Base-by-base conservation (phyloP, 1,140 invertebrate species). In the Coptotermes formosanus region DNA sequence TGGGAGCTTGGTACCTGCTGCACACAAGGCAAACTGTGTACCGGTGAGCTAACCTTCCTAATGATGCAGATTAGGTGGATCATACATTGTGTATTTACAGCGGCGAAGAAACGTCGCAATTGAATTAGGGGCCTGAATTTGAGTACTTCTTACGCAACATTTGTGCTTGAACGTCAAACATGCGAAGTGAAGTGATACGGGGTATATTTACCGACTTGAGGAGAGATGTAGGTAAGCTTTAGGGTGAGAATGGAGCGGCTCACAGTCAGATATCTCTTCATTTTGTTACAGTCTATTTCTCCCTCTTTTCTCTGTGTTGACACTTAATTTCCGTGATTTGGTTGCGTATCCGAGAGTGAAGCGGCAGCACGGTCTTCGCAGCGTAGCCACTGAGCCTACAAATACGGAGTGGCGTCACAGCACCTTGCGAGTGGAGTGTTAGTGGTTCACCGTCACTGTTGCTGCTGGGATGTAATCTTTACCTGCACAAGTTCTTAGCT, bases 281-380 rank as follows among this genome's bases (percentile, higher is more conserved):
- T 30, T 75, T 83, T 52, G 43, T 83, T 88, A 86, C 85, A 87
- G 88, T 88, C 89, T 87, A 83, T 87, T 89, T 88, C 85, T 89
- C 88, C 89, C 88, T 85, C 90, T 89, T 90, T 75, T 91, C 90
- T 90, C 91, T 91, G 89, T 88, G 90, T 91, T 91, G 91, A 91
- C 91, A 91, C 91, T 92, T 91, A 91, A 91, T 92, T 91, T 92
- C 91, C 91, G 91, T 90, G 90, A 91, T 91, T 91, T 90, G 90
- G 64, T n/a, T 75, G 64, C 64, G 59, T 64, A 64, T 64, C 59
- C 59, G 59, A 64, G 59, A 64, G 59, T 21, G 59, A 64, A 64
- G 59, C 59, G 19, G 1, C 59, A 8, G 52, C 52, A 55, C n/a
- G 64, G 30, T 75, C 64, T 75, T 75, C 64, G 25, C 6, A 25